These are phyloP conservation scores for Parazoanthus atlanticus DNA, from an alignment of 92 coral and sea anemone genomes.

Conservation along the genomic window DNA sequence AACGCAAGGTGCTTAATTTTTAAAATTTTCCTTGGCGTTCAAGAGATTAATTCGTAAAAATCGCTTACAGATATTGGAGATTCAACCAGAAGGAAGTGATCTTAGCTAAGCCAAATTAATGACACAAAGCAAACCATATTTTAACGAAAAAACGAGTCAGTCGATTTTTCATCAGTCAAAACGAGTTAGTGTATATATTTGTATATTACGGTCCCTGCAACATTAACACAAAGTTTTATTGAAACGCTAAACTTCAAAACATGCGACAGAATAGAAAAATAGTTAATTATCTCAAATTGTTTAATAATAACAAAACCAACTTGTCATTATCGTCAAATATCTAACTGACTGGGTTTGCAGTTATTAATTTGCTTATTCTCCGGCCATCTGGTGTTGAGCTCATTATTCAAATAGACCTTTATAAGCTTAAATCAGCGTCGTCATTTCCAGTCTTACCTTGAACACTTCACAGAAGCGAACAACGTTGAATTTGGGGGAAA, in stretches of 20 bases:
- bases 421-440: constrained; percentile 16
- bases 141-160: background rate
- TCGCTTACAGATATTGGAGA: constrained; percentile 15
- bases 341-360: constrained; percentile 54
- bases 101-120: background rate
- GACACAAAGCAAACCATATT: background rate
- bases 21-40: constrained; percentile 25
- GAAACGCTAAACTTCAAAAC: constrained; percentile 45
- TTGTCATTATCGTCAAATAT: constrained; percentile 70
- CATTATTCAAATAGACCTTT: constrained; percentile 42
- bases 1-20: constrained; percentile 40
- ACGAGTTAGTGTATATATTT: constrained; percentile 27
- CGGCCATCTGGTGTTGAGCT: constrained; percentile 74
- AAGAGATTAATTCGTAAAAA: constrained; percentile 32
- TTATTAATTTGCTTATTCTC: constrained; percentile 58
- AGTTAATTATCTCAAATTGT: constrained; percentile 70
- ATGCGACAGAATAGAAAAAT: constrained; percentile 44
- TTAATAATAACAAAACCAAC: constrained; percentile 77
- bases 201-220: constrained; percentile 32
- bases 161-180: background rate
- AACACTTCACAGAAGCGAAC: background rate
- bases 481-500: background rate
- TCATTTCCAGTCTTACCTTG: constrained; percentile 13
- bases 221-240: constrained; percentile 38
- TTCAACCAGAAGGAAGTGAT: background rate